These are phyloP conservation scores for Conopomorpha cramerella DNA, from an alignment of 1,140 invertebrate species.

Conservation along the genomic window DNA sequence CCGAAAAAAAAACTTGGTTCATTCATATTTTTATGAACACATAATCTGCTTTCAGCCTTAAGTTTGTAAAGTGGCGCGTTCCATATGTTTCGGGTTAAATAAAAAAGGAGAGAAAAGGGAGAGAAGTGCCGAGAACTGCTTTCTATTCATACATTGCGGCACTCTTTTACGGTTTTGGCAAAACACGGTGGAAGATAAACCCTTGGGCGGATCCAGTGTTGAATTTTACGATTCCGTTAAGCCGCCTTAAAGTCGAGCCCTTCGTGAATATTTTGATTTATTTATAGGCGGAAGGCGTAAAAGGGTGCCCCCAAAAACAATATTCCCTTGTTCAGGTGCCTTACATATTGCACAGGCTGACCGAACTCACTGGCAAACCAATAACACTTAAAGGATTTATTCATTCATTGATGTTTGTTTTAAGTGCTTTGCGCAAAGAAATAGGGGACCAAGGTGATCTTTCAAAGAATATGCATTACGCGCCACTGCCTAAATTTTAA, in stretches of 20 bases:
- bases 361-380: background rate
- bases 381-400: conserved; percentile 19
- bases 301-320: conserved; percentile 50
- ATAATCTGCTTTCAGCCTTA: conserved; percentile 32
- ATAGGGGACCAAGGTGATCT: background rate
- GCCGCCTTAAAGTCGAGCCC: conserved; percentile 55
- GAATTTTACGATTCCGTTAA: conserved; percentile 59
- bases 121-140: conserved; percentile 33
- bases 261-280: conserved; percentile 61
- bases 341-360: background rate
- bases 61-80: conserved; percentile 27
- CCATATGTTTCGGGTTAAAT: conserved; percentile 39
- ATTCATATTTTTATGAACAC: conserved; percentile 19
- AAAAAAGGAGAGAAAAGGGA: too few relatives aligned
- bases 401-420: conserved; percentile 12
- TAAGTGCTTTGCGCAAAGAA: too few relatives aligned
- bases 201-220: conserved; percentile 43
- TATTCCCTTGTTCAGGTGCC: conserved; percentile 15
- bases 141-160: conserved; percentile 45
- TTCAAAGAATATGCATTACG: too few relatives aligned
- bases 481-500: too few relatives aligned
- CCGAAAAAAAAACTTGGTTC: too few relatives aligned
- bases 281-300: conserved; percentile 52
- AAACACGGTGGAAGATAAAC: conserved; percentile 43
- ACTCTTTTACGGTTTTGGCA: conserved; percentile 49